A percentile compares a stretch with the other conserved stretches of the same genome.
These are phyloP conservation scores for Dryoscopus gambensis DNA, from an alignment of 2,113 vertebrate genomes.

Conservation along the genomic window DNA sequence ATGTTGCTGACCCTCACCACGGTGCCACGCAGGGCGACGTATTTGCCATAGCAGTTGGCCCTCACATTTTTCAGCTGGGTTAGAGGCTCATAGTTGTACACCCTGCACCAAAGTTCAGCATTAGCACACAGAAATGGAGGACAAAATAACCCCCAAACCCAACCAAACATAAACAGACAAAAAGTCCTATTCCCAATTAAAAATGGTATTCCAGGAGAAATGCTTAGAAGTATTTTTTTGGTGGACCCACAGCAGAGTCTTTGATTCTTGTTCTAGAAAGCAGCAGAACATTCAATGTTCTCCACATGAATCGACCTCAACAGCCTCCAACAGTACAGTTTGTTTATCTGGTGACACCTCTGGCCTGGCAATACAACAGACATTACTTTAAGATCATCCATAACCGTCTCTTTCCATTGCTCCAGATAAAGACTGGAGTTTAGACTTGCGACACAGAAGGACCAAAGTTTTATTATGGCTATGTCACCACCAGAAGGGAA, in stretches of 20 bases:
- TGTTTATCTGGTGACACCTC: background rate
- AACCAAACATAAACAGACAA: background rate
- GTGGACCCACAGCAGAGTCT: accelerated
- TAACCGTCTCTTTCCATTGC: background rate
- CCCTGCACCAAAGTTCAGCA: conserved; percentile 64
- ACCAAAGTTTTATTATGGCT: background rate
- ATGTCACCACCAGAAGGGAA: background rate
- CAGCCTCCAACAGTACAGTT: background rate
- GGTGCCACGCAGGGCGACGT: conserved; percentile 86
- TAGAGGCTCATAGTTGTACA: conserved; percentile 92
- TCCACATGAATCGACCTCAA: accelerated
- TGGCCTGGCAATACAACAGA: background rate
- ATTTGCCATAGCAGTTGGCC: conserved; percentile 90
- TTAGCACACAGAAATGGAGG: background rate
- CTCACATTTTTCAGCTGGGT: conserved; percentile 85
- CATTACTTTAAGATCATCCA: background rate
- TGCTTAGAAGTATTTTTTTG: background rate
- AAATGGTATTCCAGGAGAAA: background rate
- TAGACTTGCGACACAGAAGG: accelerated
- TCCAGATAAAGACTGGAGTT: background rate
- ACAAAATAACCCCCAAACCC: background rate
- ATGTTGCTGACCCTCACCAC: conserved; percentile 94
- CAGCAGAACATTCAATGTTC: background rate
- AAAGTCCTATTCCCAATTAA: background rate
- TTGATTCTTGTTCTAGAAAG: background rate